These are phyloP conservation scores for Microplitis manilae DNA, from an alignment of 2,888 invertebrate species.

Conservation along the genomic window DNA sequence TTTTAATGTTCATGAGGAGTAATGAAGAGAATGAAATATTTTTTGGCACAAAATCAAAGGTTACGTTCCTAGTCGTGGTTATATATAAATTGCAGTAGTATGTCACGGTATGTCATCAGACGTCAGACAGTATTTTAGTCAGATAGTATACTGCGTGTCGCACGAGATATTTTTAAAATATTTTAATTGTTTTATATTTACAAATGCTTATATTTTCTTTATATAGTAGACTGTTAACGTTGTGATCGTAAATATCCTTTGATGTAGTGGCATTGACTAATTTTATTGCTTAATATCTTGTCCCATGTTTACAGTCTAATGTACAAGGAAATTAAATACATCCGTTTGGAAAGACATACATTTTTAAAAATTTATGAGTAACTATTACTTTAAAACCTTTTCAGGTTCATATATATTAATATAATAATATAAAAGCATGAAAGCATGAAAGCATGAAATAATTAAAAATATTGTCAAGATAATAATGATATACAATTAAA, in stretches of 20 bases:
- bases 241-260: constrained; percentile 7
- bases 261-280: constrained; percentile 22
- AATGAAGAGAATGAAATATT: constrained; percentile 33
- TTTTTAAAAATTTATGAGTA: no score
- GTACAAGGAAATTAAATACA: background rate
- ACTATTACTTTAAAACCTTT: background rate
- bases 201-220: constrained; percentile 41
- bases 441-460: background rate
- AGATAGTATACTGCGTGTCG: constrained; percentile 24
- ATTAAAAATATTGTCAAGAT: background rate
- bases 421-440: background rate
- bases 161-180: constrained; percentile 50
- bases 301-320: background rate
- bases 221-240: background rate
- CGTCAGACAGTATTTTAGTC: constrained; percentile 8
- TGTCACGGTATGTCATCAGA: constrained; percentile 15
- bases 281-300: constrained; percentile 23
- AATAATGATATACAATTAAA: constrained; percentile 1
- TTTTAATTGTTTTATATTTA: constrained; percentile 63
- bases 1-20: constrained; percentile 16
- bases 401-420: no score
- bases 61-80: constrained; percentile 29
- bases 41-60: constrained; percentile 29
- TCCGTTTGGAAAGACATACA: no score
- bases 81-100: constrained; percentile 25